Evolutionary conservation across 2,888 invertebrate species (phyloP).

Genomic region (Emmelina monodactyla): DNA sequence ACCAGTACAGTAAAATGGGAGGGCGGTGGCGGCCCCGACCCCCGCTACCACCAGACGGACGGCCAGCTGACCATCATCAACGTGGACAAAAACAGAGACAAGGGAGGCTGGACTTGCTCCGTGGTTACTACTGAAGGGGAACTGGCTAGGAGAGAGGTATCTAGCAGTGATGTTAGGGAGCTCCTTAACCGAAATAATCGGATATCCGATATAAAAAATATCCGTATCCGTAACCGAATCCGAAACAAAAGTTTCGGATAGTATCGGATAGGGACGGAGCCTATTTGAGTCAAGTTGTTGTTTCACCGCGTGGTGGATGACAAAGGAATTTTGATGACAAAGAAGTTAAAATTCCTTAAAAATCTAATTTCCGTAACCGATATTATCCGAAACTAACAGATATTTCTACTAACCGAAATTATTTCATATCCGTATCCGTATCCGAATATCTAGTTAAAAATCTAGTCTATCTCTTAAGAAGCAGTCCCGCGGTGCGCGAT

Average conservation of each 20-base stretch:
- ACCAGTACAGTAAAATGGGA: conserved; percentile 77
- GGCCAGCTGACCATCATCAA: conserved; percentile 70
- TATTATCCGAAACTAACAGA: not conserved
- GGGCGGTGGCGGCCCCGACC: conserved; percentile 54
- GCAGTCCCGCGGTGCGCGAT: no score
- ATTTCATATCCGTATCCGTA: not conserved
- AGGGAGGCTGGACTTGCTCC: conserved; percentile 81
- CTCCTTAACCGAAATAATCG: conserved; percentile 1
- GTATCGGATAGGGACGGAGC: conserved; percentile 1
- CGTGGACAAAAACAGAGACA: conserved; percentile 72
- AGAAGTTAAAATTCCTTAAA: no score
- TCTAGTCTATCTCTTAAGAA: no score
- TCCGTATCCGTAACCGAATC: conserved; percentile 1
- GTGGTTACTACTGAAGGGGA: conserved; percentile 79
- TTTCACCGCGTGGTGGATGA: no score
- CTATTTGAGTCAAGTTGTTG: not conserved
- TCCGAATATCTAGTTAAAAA: no score
- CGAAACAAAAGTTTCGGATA: conserved; percentile 1
- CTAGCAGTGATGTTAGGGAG: not conserved
- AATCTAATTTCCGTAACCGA: no score
- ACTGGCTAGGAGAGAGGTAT: conserved; percentile 76
- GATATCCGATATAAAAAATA: conserved; percentile 1
- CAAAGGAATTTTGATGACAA: no score
- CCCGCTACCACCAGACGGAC: conserved; percentile 55
- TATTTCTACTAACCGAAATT: not conserved